Evolutionary conservation across 30 jellyfish, hydroid and myxozoan genomes (phyloP).

Genomic region (Chironex yamaguchii): DNA sequence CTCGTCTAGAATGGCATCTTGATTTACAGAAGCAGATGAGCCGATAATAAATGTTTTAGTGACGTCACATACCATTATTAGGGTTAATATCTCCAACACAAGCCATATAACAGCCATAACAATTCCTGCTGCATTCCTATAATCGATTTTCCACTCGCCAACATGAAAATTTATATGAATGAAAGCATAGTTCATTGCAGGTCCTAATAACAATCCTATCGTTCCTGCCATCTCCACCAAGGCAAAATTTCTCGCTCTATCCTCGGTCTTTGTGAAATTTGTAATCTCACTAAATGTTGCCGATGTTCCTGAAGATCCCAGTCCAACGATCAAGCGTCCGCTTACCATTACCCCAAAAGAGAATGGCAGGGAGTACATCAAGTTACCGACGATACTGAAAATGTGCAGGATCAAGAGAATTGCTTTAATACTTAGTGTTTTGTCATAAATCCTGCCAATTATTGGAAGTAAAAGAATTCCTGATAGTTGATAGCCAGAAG

Average conservation of each 20-base stretch:
- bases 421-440: conserved; percentile 9
- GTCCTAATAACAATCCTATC: conserved; percentile 48
- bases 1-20: too few relatives aligned
- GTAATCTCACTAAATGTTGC: conserved; percentile 57
- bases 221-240: conserved; percentile 21
- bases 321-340: conserved; percentile 69
- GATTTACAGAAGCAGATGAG: too few relatives aligned
- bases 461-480: conserved; percentile 2
- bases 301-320: conserved; percentile 46
- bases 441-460: conserved; percentile 45
- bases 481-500: conserved; percentile 29
- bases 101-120: conserved; percentile 35
- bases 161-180: background rate
- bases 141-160: conserved; percentile 44
- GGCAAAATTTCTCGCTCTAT: conserved; percentile 1
- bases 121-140: conserved; percentile 23
- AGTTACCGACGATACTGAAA: conserved; percentile 45
- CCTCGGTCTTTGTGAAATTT: conserved; percentile 6
- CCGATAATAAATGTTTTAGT: too few relatives aligned
- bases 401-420: conserved; percentile 28
- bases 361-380: conserved; percentile 38
- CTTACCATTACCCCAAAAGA: conserved; percentile 51
- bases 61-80: too few relatives aligned
- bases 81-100: background rate
- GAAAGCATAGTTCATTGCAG: conserved; percentile 46